Evolutionary conservation across 2,797 vertebrate species (phyloP).

Genomic region (Ibycter americanus): DNA sequence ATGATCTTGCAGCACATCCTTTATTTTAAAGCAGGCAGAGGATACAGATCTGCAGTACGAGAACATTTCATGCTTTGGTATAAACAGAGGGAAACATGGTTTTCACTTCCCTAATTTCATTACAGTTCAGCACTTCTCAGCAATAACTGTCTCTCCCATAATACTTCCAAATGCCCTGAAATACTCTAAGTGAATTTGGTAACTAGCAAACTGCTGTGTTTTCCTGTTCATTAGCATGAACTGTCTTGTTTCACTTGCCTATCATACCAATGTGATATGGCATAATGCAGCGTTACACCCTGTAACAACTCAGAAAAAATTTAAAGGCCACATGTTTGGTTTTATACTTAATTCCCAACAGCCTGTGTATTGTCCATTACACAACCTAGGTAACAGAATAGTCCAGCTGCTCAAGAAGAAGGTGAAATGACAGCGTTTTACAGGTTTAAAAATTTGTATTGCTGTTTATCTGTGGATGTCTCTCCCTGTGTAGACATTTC

Average conservation of each 20-base stretch:
- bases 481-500: background rate
- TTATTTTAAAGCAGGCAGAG: background rate
- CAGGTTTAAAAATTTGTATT: background rate
- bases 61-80: constrained; percentile 14
- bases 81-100: constrained; percentile 42
- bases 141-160: constrained; percentile 40
- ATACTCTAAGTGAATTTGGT: constrained; percentile 54
- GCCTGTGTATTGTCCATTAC: constrained; percentile 24
- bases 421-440: background rate
- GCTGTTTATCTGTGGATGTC: background rate
- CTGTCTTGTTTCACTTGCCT: constrained; percentile 54
- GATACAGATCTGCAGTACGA: background rate
- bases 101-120: constrained; percentile 48
- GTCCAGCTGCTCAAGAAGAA: background rate
- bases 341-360: constrained; percentile 27
- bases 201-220: constrained; percentile 33
- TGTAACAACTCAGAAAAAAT: constrained; percentile 36
- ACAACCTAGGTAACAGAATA: constrained; percentile 19
- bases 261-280: constrained; percentile 27
- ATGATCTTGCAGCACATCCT: background rate
- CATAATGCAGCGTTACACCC: background rate
- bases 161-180: constrained; percentile 51
- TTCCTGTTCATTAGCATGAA: constrained; percentile 41
- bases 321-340: constrained; percentile 17
- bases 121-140: constrained; percentile 21